These are phyloP conservation scores for Tenthredo distinguenda DNA, from an alignment of 2,888 invertebrate genomes.

Conservation along the genomic window DNA sequence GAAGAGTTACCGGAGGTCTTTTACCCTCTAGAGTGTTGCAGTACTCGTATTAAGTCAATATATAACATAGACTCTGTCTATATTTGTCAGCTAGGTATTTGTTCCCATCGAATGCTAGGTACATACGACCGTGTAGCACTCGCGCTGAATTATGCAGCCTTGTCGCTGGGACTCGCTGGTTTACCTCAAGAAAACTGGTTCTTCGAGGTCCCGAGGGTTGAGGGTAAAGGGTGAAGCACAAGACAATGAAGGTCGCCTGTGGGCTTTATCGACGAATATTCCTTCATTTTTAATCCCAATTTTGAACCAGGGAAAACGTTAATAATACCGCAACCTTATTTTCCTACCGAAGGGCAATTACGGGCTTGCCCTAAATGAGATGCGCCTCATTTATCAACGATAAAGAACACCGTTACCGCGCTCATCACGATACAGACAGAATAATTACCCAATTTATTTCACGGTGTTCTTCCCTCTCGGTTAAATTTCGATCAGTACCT, in stretches of 20 bases:
- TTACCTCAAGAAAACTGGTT: slow-evolving; percentile 4
- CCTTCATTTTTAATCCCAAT: slow-evolving; percentile 15
- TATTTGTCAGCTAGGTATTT: not conserved
- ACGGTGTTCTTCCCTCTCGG: not conserved
- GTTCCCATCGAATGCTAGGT: slow-evolving; percentile 24
- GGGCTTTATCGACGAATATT: not conserved
- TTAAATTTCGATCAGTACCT: not conserved
- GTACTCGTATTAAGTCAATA: slow-evolving; percentile 26
- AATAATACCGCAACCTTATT: not conserved
- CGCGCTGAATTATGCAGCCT: slow-evolving; percentile 14
- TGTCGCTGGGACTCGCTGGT: not conserved
- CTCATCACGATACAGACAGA: not conserved
- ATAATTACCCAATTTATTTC: not conserved
- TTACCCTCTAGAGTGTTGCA: not conserved
- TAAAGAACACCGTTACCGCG: not conserved
- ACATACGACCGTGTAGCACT: not conserved
- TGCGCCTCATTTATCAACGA: not conserved
- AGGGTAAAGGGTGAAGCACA: not conserved
- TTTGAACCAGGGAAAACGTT: not conserved
- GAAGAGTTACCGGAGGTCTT: not conserved
- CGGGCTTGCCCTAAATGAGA: not conserved
- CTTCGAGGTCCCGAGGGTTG: not conserved
- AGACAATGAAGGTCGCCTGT: not conserved
- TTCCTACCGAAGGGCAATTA: not conserved
- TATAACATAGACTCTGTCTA: not conserved